A percentile compares a stretch with the other conserved stretches of the same genome.
phyloP scores from a whole-genome alignment of 2,113 vertebrate genomes.

The Fukomys damarensis region DNA sequence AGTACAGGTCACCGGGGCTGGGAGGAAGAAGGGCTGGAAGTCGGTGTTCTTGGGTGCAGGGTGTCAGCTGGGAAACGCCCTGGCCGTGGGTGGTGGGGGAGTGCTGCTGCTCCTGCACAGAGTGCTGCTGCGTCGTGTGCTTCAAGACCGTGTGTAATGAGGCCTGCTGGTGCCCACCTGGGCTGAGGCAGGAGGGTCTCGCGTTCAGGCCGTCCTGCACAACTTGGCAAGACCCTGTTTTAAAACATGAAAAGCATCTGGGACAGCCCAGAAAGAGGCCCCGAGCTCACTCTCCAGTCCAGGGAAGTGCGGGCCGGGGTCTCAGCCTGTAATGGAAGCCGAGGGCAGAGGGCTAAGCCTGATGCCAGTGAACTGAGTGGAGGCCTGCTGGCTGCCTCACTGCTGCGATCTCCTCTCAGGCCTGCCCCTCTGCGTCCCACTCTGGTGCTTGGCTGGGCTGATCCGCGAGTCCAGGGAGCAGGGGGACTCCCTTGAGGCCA shows the following conservation, averaged over 20 bases:
- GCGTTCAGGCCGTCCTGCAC: background rate
- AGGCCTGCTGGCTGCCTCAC: no score
- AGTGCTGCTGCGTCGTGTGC: background rate
- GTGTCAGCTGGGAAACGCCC: background rate
- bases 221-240: background rate
- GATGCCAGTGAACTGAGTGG: no score
- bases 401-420: no score
- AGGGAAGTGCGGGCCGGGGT: no score
- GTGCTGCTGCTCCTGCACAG: background rate
- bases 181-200: background rate
- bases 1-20: background rate
- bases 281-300: no score
- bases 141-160: fast-evolving
- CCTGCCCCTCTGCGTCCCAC: no score
- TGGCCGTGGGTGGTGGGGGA: background rate
- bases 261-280: background rate
- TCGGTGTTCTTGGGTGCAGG: background rate
- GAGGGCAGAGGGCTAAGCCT: no score
- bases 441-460: no score
- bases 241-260: background rate
- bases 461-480: no score
- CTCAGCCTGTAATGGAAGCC: no score
- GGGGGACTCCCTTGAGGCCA: background rate
- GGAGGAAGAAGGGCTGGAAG: no score
- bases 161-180: background rate